Base-by-base conservation (phyloP, 2,113 vertebrate species). In the Xenopus tropicalis region DNA sequence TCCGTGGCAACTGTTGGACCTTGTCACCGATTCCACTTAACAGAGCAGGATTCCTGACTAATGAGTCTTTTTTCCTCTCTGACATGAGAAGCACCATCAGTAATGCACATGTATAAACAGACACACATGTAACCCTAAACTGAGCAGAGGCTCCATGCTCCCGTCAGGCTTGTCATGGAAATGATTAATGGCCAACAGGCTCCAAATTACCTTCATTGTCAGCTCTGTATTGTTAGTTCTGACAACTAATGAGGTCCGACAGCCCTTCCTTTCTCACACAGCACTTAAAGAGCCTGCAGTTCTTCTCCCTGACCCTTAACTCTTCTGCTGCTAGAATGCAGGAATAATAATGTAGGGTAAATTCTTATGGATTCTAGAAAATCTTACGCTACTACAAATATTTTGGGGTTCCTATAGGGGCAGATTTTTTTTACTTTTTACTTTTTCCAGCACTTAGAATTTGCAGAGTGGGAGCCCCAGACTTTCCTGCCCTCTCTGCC, bases 131-230 rank as follows among this genome's bases (percentile, higher is more conserved):
- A 75, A 75, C 73, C 73, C 58, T 75, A 75, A 75, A 75, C 73
- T 75, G 66, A 75, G 66, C 73, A 75, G 73, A 75, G 72, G 66
- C 73, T 75, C 73, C 73, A 61, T 56, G 66, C 73, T 69, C 44
- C 66, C 61, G 66, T 75, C 73, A 75, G 58, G 73, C 73, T 62
- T 75, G 73, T 75, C 73, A 75, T 29, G 66, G 52, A 75, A 75
- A 75, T 75, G 73, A 75, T 75, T 75, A 75, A 75, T 75, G 73
- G 48, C 73, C 73, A 75, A 75, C 67, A 75, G 73, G 66, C 73
- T 75, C 73, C 73, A 75, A 75, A 75, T 75, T 75, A 75, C 73
- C 73, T 75, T 75, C 73, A 75, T 75, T 75, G 73, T 75, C 66
- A 75, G 73, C 73, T 75, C 46, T n/a, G 73, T 63, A 75, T 75